Conservation (phyloP, 2,888 invertebrate genomes). For the Plebejus anna region DNA sequence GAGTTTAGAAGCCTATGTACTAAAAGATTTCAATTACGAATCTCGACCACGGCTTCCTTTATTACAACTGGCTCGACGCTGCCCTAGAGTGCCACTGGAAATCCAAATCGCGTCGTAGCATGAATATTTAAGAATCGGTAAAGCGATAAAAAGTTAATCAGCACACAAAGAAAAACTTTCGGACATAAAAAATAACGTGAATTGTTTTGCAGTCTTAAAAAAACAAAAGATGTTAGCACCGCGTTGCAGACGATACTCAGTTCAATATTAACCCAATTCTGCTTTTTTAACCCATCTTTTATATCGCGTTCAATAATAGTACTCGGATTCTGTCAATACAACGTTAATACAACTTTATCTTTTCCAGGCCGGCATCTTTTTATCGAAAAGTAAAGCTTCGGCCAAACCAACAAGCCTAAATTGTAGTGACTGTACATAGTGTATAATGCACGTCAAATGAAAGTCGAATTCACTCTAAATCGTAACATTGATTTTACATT, state of each 20-base stretch:
- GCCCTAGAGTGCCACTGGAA: background rate
- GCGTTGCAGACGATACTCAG: background rate
- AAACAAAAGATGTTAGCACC: background rate
- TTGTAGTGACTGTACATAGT: too few relatives aligned
- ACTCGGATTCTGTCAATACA: background rate
- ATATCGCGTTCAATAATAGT: background rate
- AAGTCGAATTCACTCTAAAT: too few relatives aligned
- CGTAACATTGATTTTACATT: too few relatives aligned
- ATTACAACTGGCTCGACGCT: background rate
- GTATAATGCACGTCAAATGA: too few relatives aligned
- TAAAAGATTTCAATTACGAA: background rate
- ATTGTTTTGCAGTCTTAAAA: background rate
- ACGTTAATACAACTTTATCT: too few relatives aligned
- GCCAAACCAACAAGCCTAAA: too few relatives aligned
- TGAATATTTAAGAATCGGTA: slow-evolving; percentile 19
- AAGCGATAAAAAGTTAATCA: slow-evolving; percentile 19
- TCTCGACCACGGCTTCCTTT: background rate
- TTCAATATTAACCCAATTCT: background rate
- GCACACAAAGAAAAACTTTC: slow-evolving; percentile 1
- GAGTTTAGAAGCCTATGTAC: background rate
- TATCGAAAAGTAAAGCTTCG: too few relatives aligned
- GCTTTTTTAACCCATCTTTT: background rate
- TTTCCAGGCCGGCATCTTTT: too few relatives aligned
- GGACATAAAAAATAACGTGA: background rate
- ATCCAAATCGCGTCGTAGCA: background rate